Evolutionary conservation across 2,888 invertebrate genomes (phyloP).

Genomic region (Amiota communis): DNA sequence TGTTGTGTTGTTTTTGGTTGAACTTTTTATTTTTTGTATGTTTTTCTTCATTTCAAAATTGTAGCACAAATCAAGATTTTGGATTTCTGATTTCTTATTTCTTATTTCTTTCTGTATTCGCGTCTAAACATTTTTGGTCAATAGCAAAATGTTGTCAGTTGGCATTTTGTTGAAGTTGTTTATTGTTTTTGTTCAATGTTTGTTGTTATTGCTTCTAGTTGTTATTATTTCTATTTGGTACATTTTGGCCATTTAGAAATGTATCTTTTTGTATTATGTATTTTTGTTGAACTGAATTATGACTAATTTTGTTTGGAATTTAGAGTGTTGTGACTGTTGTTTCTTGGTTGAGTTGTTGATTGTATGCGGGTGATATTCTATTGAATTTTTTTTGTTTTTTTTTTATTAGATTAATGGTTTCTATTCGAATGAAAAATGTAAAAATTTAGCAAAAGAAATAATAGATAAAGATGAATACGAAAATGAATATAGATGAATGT

Average conservation of each 20-base stretch:
- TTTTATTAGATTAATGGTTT: conserved; percentile 13
- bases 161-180: conserved; percentile 43
- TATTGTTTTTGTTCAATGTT: conserved; percentile 25
- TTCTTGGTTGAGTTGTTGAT: neutral
- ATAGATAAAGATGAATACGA: neutral
- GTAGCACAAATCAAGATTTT: too few species aligned
- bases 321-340: conserved; percentile 46
- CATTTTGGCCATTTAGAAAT: too few species aligned
- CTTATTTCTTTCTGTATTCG: too few species aligned
- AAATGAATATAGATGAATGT: too few species aligned
- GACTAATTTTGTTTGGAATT: conserved; percentile 59
- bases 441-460: neutral
- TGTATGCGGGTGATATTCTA: conserved; percentile 21
- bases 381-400: neutral
- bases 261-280: too few species aligned
- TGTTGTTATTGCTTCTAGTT: conserved; percentile 26
- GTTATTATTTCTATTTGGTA: conserved; percentile 16
- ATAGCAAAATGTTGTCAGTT: conserved; percentile 36
- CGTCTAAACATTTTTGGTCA: neutral
- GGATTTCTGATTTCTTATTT: too few species aligned
- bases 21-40: conserved; percentile 7
- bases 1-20: neutral
- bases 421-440: conserved; percentile 14
- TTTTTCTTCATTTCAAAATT: neutral
- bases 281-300: conserved; percentile 45